Evolutionary conservation across 2,797 vertebrate genomes (phyloP), one percentile per base, ranked within the genome.

Genomic region (Acropternis orthonyx): DNA sequence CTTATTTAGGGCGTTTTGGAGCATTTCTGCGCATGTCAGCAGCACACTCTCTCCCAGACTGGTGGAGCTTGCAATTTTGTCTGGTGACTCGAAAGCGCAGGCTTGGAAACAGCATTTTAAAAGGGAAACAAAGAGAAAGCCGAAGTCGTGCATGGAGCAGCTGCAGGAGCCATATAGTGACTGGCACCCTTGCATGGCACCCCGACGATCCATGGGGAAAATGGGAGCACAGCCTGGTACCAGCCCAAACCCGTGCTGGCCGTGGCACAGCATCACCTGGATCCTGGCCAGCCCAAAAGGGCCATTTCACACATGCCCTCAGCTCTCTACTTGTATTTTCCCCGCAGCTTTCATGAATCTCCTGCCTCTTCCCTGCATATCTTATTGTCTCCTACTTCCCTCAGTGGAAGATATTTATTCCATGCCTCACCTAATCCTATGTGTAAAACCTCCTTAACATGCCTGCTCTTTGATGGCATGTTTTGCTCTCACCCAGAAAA

Each of bases 1-100:
- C 85, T 97, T 96, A 91, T 96, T 97, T 92, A 85, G 71, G 97
- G 96, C 24, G 12, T 37, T 93, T 54, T 41, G 55, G 68, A 89
- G 81, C 56, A 41, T 94, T 97, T 91, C 96, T 93, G 95, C 84
- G 62, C 92, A 63, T 81, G 89, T 96, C 96, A 95, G 95, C 93
- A 75, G 56, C 95, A 46, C 23, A 4, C 63, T 74, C 72, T 82
- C 78, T 87, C 93, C 81, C 77, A 92, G 52, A 67, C 26, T 91
- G 87, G 84, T 28, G 43, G 72, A 93, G 56, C 26, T 67, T 85
- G 92, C 86, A 90, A 10, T 89, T 96, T 82, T 48, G 46, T 76
- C 93, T 75, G 51, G 85, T 90, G 80, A 87, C 80, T 92, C 66
- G 84, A 85, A 96, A 86, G 62, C 26, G 49, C 52, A 96, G 95